Evolutionary conservation across 2,888 invertebrate species (phyloP).

Genomic region (Meteorus cinctellus): DNA sequence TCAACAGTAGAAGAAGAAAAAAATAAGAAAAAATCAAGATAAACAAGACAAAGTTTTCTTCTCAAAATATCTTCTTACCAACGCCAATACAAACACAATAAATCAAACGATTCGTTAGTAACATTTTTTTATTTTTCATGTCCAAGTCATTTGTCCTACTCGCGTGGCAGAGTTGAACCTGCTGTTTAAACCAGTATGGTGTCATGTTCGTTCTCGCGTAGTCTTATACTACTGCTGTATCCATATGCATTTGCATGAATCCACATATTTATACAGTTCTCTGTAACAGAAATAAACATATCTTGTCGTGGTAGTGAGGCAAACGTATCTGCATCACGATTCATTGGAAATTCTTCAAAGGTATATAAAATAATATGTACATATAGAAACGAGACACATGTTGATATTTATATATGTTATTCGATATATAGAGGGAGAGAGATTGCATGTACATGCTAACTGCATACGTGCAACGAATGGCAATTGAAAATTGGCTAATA

Average conservation of each 20-base stretch:
- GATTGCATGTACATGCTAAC: conserved; percentile 1
- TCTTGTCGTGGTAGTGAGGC: background rate
- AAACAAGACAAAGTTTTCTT: background rate
- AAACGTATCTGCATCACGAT: background rate
- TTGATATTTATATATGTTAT: conserved; percentile 3
- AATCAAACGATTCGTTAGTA: conserved; percentile 10
- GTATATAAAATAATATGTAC: background rate
- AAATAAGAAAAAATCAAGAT: background rate
- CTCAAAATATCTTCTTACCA: conserved; percentile 5
- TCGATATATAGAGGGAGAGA: background rate
- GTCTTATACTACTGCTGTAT: background rate
- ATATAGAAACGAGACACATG: background rate
- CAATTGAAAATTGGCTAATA: conserved; percentile 9
- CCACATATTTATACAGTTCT: background rate
- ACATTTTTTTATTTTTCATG: background rate
- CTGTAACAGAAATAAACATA: too few species aligned
- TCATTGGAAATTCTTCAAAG: background rate
- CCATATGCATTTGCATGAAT: background rate
- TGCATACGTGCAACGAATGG: conserved; percentile 1
- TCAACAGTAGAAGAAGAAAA: background rate
- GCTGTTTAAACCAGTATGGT: conserved; percentile 13
- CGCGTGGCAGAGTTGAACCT: conserved; percentile 14
- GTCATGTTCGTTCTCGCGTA: conserved; percentile 13
- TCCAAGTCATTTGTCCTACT: conserved; percentile 10
- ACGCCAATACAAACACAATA: background rate